These are phyloP conservation scores for Procavia capensis DNA, from an alignment of 2,113 vertebrate species.

Conservation along the genomic window DNA sequence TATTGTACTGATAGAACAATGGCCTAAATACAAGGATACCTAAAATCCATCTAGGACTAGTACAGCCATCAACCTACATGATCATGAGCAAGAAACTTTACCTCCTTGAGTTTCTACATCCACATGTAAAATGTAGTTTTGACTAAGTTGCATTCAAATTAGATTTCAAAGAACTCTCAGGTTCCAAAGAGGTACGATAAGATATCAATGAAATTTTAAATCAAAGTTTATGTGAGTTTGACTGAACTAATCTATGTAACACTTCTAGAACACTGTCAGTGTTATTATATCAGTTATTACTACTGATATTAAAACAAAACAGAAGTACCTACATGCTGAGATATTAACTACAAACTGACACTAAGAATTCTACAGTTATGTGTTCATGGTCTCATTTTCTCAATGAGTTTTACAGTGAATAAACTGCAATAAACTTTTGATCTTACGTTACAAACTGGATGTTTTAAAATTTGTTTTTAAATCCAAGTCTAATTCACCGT, in stretches of 20 bases:
- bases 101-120: not conserved
- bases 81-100: not conserved
- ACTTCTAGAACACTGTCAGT: slow-evolving; percentile 29
- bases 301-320: slow-evolving; percentile 39
- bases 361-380: not conserved
- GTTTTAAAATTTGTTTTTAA: not conserved
- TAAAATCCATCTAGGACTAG: not conserved
- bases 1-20: not conserved
- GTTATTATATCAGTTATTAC: not conserved
- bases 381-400: not conserved
- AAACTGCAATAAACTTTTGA: slow-evolving; percentile 33
- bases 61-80: not conserved
- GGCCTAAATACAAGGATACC: not conserved
- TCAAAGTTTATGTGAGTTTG: not conserved
- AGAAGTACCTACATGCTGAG: slow-evolving; percentile 3
- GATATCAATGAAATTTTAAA: slow-evolving; percentile 29
- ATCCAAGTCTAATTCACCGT: too few relatives aligned
- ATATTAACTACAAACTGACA: not conserved
- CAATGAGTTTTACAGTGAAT: not conserved
- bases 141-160: not conserved
- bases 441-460: not conserved
- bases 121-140: not conserved
- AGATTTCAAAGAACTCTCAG: not conserved
- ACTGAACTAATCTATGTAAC: not conserved
- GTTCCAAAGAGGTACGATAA: slow-evolving; percentile 41